phyloP scores from a whole-genome alignment of 2,888 invertebrate species.

The Heliconius aoede region DNA sequence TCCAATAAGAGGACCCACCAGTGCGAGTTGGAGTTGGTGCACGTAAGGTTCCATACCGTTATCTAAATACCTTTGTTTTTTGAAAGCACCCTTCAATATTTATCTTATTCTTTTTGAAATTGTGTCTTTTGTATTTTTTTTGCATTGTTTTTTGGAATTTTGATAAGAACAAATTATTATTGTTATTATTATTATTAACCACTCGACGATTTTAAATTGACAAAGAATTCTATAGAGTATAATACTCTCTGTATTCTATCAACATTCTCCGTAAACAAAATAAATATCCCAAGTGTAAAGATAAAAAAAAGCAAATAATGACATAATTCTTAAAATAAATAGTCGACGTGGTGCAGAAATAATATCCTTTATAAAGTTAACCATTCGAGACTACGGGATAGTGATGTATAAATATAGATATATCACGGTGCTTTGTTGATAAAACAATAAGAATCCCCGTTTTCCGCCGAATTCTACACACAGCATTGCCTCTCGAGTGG shows the following conservation, averaged over 20 bases:
- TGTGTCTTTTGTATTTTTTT: too few species aligned
- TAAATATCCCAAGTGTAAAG: neutral
- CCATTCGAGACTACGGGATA: constrained; percentile 74
- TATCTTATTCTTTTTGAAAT: too few species aligned
- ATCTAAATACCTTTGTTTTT: too few species aligned
- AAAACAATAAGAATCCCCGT: neutral
- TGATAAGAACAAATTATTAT: too few species aligned
- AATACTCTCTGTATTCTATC: neutral
- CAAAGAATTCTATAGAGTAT: neutral
- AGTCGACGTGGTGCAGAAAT: constrained; percentile 62
- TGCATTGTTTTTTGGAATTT: too few species aligned
- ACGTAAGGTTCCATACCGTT: too few species aligned
- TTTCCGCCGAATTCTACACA: too few species aligned
- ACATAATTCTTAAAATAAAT: constrained; percentile 48
- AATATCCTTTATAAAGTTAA: constrained; percentile 72
- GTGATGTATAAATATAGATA: constrained; percentile 51
- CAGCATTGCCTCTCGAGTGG: neutral
- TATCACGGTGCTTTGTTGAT: neutral
- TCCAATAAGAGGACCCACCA: too few species aligned
- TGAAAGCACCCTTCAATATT: too few species aligned
- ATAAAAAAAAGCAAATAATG: constrained; percentile 36
- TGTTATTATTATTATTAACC: too few species aligned
- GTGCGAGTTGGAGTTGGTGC: too few species aligned
- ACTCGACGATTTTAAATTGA: too few species aligned
- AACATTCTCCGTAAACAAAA: neutral